Conservation (phyloP, 2,888 invertebrate genomes). For the Amblyjoppa fuscipennis region DNA sequence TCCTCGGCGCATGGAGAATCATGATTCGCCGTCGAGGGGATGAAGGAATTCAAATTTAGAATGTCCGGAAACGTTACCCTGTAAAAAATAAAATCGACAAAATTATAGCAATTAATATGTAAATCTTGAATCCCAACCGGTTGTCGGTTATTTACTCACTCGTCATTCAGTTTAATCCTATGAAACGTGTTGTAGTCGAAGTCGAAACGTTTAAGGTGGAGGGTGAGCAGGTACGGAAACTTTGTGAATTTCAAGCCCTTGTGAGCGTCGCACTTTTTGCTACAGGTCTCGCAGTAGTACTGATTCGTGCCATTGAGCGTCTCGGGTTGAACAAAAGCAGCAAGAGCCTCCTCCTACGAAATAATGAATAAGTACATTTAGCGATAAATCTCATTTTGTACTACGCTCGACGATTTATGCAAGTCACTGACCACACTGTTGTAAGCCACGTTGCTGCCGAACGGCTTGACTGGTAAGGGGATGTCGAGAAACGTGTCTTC, state of each 20-base stretch:
- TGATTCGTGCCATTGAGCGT: constrained; percentile 94
- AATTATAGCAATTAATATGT: not conserved
- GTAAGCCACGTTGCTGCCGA: constrained; percentile 91
- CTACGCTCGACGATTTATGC: not conserved
- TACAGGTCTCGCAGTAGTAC: constrained; percentile 94
- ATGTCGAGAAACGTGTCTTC: constrained; percentile 95
- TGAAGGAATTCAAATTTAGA: constrained; percentile 92
- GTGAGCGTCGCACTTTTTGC: constrained; percentile 95
- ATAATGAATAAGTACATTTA: not conserved
- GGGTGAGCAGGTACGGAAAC: constrained; percentile 94
- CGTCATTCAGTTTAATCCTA: constrained; percentile 94
- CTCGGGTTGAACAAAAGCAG: constrained; percentile 94
- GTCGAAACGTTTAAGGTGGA: constrained; percentile 96
- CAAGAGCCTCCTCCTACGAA: constrained; percentile 91
- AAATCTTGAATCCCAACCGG: not conserved
- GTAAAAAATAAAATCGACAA: constrained; percentile 69
- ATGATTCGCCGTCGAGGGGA: constrained; percentile 83
- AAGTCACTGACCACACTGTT: constrained; percentile 89
- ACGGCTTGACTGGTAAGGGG: constrained; percentile 93
- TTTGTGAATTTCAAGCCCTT: constrained; percentile 95
- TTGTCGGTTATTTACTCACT: constrained; percentile 86
- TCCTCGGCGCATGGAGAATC: constrained; percentile 84
- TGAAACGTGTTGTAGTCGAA: constrained; percentile 94
- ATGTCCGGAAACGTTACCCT: constrained; percentile 94
- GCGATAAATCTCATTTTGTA: not conserved